Percentiles rank a stretch among this genome's conserved stretches.
Conservation (phyloP, 1,140 invertebrate genomes). For the Wasmannia auropunctata region DNA sequence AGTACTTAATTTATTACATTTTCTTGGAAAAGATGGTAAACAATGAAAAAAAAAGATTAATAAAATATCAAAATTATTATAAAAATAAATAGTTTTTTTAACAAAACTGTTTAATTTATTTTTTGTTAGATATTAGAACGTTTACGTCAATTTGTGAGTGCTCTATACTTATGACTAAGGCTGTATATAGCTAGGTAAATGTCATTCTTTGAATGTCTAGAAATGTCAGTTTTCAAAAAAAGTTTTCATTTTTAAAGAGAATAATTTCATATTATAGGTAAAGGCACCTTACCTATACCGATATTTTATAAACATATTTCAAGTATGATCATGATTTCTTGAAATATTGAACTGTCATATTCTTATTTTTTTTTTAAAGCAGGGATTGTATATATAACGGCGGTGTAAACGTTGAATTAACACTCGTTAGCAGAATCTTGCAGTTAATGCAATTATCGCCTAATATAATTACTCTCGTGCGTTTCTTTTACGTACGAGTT, state of each 20-base stretch:
- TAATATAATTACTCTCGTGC: background rate
- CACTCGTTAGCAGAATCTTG: background rate
- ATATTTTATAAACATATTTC: too few species aligned
- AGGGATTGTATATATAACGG: background rate
- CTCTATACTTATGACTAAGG: too few species aligned
- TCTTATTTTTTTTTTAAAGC: background rate
- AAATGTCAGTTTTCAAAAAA: background rate
- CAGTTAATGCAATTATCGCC: background rate
- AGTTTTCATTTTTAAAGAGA: background rate
- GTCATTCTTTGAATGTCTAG: background rate
- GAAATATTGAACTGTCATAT: background rate
- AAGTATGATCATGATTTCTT: background rate
- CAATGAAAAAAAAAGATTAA: too few species aligned
- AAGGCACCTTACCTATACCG: too few species aligned
- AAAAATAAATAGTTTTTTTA: too few species aligned
- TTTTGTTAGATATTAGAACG: too few species aligned
- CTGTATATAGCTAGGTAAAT: too few species aligned
- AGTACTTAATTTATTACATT: too few species aligned
- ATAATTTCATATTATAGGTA: background rate
- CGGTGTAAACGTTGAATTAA: slow-evolving; percentile 9
- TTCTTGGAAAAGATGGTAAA: too few species aligned
- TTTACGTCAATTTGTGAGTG: too few species aligned
- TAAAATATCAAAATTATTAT: too few species aligned
- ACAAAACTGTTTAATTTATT: too few species aligned
- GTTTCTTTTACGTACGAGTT: slow-evolving; percentile 14